These are phyloP conservation scores for Mionectes macconnelli DNA, from an alignment of 2,113 vertebrate genomes.

Conservation along the genomic window DNA sequence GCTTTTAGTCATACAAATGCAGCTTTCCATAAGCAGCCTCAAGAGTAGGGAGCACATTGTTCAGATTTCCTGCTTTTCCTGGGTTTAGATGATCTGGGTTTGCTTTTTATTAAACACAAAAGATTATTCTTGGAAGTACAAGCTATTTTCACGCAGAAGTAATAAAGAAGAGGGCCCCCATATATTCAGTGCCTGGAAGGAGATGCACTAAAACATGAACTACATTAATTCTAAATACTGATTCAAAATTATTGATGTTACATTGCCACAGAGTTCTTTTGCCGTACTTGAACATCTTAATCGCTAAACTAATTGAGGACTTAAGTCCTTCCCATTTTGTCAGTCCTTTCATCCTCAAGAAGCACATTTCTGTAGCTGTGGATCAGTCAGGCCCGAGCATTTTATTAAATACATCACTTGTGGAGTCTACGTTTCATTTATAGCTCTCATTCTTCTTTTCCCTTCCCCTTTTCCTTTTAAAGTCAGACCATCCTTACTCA, in stretches of 20 bases:
- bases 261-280: background rate
- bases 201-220: background rate
- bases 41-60: constrained; percentile 32
- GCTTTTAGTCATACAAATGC: constrained; percentile 42
- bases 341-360: background rate
- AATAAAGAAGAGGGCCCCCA: background rate
- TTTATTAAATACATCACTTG: background rate
- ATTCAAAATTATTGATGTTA: background rate
- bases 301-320: background rate
- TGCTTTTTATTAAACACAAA: constrained; percentile 65
- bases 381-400: background rate
- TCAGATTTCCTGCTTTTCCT: constrained; percentile 9
- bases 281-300: background rate
- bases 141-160: constrained; percentile 6
- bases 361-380: background rate
- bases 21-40: background rate
- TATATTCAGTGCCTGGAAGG: background rate
- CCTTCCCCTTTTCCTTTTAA: background rate
- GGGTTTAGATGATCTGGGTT: background rate
- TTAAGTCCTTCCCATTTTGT: background rate
- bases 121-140: constrained; percentile 4
- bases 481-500: background rate
- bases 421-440: background rate
- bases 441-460: background rate
- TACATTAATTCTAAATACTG: background rate